Evolutionary conservation across 2,888 invertebrate species (phyloP).

Genomic region (Hecatera dysodea): DNA sequence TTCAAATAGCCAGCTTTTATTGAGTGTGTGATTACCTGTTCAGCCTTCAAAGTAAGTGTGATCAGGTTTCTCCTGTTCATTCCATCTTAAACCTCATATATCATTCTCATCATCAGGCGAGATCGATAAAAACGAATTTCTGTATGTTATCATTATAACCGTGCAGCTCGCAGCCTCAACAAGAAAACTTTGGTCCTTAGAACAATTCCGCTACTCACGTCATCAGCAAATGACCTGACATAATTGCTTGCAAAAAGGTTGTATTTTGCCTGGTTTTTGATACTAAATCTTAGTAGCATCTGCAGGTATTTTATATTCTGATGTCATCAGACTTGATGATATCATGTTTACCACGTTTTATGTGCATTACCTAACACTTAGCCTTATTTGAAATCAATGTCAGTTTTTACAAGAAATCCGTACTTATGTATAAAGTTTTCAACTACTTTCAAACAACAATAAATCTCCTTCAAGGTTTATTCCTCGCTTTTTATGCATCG

Average conservation of each 20-base stretch:
- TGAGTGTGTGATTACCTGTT: not conserved
- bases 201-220: too few species aligned
- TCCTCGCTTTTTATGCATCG: conserved; percentile 33
- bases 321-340: conserved; percentile 29
- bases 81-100: not conserved
- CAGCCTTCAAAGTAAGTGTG: not conserved
- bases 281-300: conserved; percentile 6
- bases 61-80: too few species aligned
- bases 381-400: conserved; percentile 3
- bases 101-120: not conserved
- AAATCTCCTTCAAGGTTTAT: conserved; percentile 21
- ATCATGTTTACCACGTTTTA: conserved; percentile 31
- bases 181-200: conserved; percentile 2
- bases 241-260: not conserved
- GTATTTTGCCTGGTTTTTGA: not conserved
- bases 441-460: conserved; percentile 25
- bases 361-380: conserved; percentile 7
- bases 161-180: not conserved
- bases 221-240: not conserved
- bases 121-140: not conserved
- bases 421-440: not conserved
- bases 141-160: not conserved
- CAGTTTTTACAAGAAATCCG: conserved; percentile 2
- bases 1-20: not conserved
- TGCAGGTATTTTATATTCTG: conserved; percentile 20